Percentiles rank a stretch among this genome's conserved stretches.
These are phyloP conservation scores for Parthenolecanium corni DNA, from an alignment of 2,888 invertebrate genomes.

Conservation along the genomic window DNA sequence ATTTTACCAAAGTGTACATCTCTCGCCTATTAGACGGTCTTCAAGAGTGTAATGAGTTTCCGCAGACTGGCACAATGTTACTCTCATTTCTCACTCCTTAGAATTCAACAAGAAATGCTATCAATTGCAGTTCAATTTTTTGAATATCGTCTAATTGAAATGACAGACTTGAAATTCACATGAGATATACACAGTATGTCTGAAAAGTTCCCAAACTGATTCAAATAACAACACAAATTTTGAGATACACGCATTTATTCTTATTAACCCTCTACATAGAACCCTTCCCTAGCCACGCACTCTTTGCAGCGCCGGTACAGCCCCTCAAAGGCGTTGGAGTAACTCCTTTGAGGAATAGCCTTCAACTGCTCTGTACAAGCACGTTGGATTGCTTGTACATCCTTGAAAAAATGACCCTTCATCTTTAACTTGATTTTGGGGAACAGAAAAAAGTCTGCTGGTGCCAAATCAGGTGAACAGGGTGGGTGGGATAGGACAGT, in stretches of 20 bases:
- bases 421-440: slow-evolving; percentile 10
- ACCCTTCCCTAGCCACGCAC: neutral
- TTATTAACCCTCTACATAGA: neutral
- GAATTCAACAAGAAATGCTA: no score
- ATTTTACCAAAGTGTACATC: no score
- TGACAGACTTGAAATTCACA: no score
- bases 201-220: neutral
- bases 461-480: slow-evolving; percentile 17
- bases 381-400: neutral
- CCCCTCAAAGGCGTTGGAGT: neutral
- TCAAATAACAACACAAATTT: neutral
- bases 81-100: no score
- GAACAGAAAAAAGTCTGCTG: slow-evolving; percentile 18
- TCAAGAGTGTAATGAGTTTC: no score
- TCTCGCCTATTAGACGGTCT: no score
- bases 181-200: no score
- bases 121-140: no score
- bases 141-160: no score
- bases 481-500: neutral
- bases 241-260: neutral
- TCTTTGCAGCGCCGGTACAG: neutral
- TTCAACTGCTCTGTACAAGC: neutral
- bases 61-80: no score
- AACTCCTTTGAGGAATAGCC: neutral
- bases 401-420: slow-evolving; percentile 7